A percentile compares a stretch with the other conserved stretches of the same genome.
These are phyloP conservation scores for Mactra quadrangularis DNA, from an alignment of 1,140 invertebrate species.

Conservation along the genomic window DNA sequence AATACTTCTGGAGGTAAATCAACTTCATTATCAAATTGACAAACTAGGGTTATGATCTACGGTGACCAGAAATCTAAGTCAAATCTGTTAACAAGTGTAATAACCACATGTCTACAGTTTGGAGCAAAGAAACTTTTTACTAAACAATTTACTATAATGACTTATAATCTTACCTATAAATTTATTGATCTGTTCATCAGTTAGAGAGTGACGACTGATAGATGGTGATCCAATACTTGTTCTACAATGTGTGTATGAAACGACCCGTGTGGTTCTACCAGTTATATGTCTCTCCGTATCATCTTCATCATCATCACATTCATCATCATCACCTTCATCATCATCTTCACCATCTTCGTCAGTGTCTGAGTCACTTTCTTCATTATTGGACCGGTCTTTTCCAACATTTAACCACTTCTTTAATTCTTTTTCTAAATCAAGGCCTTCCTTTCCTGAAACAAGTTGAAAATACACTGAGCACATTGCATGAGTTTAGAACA, in stretches of 20 bases:
- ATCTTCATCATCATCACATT: neutral
- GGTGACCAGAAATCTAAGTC: no score
- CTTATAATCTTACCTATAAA: conserved; percentile 38
- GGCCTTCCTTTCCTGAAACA: conserved; percentile 18
- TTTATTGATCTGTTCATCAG: conserved; percentile 36
- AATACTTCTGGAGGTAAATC: no score
- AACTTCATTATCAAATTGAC: no score
- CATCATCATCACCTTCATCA: neutral
- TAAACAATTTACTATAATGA: no score
- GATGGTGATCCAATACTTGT: conserved; percentile 48
- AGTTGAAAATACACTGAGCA: neutral
- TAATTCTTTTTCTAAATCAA: conserved; percentile 47
- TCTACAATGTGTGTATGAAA: conserved; percentile 20
- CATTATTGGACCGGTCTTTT: neutral
- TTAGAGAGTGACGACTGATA: conserved; percentile 24
- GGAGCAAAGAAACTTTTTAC: no score
- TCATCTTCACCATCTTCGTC: neutral
- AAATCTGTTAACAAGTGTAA: no score
- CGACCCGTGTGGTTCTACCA: neutral
- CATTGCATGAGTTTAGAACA: neutral
- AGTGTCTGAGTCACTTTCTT: neutral
- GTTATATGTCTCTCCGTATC: neutral
- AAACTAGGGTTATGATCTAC: no score
- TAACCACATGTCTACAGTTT: no score
- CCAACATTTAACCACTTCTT: conserved; percentile 30